Base-by-base conservation (phyloP, 2,888 invertebrate genomes). In the Apoderus coryli region DNA sequence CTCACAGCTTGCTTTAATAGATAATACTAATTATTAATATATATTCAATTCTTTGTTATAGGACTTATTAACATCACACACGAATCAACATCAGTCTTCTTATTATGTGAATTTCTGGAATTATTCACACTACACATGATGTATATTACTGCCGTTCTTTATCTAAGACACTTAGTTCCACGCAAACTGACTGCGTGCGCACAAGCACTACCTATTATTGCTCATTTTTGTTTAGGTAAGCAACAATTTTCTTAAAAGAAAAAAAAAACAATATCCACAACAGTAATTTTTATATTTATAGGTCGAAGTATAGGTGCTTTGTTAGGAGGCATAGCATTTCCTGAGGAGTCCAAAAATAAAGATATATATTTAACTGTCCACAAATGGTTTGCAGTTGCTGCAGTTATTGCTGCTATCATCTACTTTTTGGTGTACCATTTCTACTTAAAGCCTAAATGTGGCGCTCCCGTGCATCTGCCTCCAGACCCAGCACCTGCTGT, bases 151-250 rank as follows among this genome's bases (percentile, higher is more conserved):
- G 73, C 80, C 13, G 69, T 84, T 40, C 59, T 82, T 14, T 84
- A 84, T 56, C 69, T 82, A 63, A 64, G 82, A n/a, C 82, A 82
- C 50, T 67, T 81, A 13, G 72, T 81, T 45, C 80, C 82, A 2
- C 63, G 79, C 32, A 76, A 77, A 50, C 69, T 76, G 45, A 80
- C 79, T 1, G 72, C 77, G 36, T 75, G 75, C 6, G 82, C 79
- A 10, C 82, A 84, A 57, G 79, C 81, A 29, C 53, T 81, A 40
- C 78, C 78, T 2, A 76, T 82, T 24, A 67, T 80, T 46, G 75
- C 79, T 34, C 81, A 82, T 59, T 82, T 84, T 54, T 79, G 80
- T 48, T 61, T 75, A 42, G 75, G 75, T 70, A 56, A 44, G 34
- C 25, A 16, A n/a, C 10, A 16, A 7, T 16, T 16, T 16, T 7